phyloP scores from a whole-genome alignment of 2,888 invertebrate genomes.

The Callimorpha dominula region DNA sequence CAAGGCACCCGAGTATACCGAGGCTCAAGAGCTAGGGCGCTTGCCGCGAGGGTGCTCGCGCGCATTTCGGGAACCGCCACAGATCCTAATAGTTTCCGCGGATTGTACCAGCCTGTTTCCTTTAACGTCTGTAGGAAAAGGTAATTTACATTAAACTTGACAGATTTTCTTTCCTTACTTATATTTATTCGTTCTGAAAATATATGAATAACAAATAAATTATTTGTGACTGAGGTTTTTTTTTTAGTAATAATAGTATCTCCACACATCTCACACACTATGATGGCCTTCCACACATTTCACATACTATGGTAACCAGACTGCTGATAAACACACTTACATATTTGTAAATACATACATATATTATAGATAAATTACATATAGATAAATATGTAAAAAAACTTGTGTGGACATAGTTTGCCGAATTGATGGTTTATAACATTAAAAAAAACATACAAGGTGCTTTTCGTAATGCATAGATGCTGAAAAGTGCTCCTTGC shows the following conservation, averaged over 20 bases:
- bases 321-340: neutral
- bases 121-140: constrained; percentile 68
- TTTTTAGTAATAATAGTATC: too few relatives aligned
- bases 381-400: neutral
- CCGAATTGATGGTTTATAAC: neutral
- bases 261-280: too few relatives aligned
- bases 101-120: constrained; percentile 80
- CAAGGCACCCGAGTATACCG: constrained; percentile 77
- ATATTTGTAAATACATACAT: too few relatives aligned
- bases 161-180: neutral
- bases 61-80: constrained; percentile 81
- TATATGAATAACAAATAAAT: neutral
- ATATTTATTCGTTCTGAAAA: neutral
- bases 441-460: neutral
- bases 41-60: constrained; percentile 78
- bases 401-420: neutral
- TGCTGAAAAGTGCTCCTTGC: too few relatives aligned
- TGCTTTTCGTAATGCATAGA: neutral
- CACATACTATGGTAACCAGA: neutral
- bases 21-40: constrained; percentile 75
- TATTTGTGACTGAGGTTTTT: neutral
- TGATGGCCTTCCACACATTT: too few relatives aligned
- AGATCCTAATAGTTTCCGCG: constrained; percentile 75
- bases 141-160: neutral
- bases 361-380: neutral